Conservation (phyloP, 92 coral and sea anemone species). For the Parazoanthus darwini region DNA sequence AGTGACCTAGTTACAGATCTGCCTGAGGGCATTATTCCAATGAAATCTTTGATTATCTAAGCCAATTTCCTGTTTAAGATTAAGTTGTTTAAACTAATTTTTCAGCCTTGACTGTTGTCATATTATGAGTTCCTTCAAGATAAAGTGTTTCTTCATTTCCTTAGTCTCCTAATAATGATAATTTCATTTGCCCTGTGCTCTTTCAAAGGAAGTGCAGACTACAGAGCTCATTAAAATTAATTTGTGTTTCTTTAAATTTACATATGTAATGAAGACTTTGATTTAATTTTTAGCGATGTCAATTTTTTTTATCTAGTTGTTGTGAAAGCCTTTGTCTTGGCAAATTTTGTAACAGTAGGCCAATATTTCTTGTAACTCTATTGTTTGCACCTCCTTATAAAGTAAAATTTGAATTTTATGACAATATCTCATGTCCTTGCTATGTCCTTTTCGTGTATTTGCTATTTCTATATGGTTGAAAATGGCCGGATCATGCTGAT, state of each 20-base stretch:
- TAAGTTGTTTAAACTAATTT: neutral
- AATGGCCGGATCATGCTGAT: constrained; percentile 57
- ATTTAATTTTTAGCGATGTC: neutral
- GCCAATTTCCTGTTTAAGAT: constrained; percentile 22
- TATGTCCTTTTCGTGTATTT: constrained; percentile 92
- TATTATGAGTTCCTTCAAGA: neutral
- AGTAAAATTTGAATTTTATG: constrained; percentile 42
- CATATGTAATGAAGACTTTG: neutral
- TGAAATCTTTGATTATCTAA: neutral
- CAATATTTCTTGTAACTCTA: constrained; percentile 8
- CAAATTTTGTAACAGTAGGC: neutral
- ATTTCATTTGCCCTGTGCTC: constrained; percentile 9
- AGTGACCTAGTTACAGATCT: neutral
- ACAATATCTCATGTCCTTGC: constrained; percentile 83
- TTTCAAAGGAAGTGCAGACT: constrained; percentile 18
- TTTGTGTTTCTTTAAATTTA: neutral
- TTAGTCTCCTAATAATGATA: neutral
- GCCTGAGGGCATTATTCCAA: constrained; percentile 5
- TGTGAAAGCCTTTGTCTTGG: neutral
- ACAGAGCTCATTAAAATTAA: neutral
- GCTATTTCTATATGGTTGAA: constrained; percentile 91
- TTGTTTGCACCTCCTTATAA: constrained; percentile 36
- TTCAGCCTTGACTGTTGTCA: neutral
- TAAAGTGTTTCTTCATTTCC: neutral
- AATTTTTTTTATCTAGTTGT: neutral